These are phyloP conservation scores for Serilophus lunatus DNA, from an alignment of 2,113 vertebrate species.

Conservation along the genomic window DNA sequence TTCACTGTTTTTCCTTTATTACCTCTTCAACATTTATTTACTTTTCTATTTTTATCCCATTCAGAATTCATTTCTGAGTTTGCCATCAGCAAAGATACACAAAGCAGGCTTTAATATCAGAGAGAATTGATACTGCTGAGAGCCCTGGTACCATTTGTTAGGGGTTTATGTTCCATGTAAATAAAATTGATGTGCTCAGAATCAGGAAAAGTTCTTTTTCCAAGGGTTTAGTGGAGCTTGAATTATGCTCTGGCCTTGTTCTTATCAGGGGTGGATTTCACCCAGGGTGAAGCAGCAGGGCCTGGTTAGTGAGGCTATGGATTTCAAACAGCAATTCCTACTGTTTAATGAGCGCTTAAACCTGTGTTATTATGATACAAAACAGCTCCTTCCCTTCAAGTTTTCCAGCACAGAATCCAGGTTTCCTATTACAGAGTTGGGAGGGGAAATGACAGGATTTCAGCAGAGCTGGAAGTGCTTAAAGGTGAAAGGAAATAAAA, in stretches of 20 bases:
- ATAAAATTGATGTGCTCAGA: background rate
- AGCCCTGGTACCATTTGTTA: background rate
- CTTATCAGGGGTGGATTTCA: background rate
- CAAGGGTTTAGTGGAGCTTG: background rate
- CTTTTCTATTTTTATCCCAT: background rate
- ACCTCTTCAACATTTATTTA: background rate
- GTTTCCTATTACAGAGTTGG: background rate
- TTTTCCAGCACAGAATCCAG: background rate
- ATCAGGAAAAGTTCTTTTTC: background rate
- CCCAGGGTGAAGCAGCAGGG: background rate
- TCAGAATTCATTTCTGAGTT: background rate
- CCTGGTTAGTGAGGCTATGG: background rate
- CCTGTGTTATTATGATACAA: background rate
- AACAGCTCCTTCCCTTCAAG: background rate
- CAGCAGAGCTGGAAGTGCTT: background rate
- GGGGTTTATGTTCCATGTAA: background rate
- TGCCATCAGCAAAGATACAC: background rate
- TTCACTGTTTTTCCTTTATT: background rate
- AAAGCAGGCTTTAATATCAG: background rate
- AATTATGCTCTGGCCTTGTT: background rate
- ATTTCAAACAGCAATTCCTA: slow-evolving; percentile 1
- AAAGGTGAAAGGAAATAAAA: background rate
- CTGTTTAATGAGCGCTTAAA: slow-evolving; percentile 6
- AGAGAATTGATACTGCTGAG: background rate
- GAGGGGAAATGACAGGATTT: background rate